Evolutionary conservation across 2,113 vertebrate genomes (phyloP).

Genomic region (Rhinogobius similis): DNA sequence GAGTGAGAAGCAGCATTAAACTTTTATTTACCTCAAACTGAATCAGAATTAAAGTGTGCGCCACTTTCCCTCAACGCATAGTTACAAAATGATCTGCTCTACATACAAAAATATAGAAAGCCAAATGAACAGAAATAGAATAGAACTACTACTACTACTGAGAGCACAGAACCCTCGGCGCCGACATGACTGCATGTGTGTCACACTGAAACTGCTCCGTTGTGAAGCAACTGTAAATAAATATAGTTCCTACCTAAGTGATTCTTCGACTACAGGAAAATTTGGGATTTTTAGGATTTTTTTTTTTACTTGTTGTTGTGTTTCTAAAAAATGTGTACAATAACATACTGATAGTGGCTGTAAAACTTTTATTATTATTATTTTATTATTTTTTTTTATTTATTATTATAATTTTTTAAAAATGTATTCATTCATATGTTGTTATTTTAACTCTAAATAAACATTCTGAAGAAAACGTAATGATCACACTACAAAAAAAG

Average conservation of each 20-base stretch:
- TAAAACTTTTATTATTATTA: no score
- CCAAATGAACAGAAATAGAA: constrained; percentile 13
- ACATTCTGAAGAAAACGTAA: no score
- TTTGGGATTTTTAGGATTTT: no score
- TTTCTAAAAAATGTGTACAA: no score
- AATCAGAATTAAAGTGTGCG: constrained; percentile 10
- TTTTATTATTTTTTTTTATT: no score
- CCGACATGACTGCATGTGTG: constrained; percentile 65
- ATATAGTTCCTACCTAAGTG: constrained; percentile 31
- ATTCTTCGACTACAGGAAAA: no score
- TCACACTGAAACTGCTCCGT: constrained; percentile 47
- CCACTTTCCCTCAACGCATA: constrained; percentile 32
- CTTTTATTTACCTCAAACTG: constrained; percentile 60
- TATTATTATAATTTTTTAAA: no score
- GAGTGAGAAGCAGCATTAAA: constrained; percentile 53
- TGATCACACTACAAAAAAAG: no score
- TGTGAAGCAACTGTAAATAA: neutral
- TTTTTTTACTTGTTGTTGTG: no score
- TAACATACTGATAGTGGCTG: no score
- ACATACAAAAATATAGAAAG: constrained; percentile 8
- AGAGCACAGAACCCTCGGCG: constrained; percentile 25
- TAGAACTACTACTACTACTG: constrained; percentile 34
- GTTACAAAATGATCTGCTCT: neutral
- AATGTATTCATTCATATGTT: no score
- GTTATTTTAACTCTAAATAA: no score